Evolutionary conservation across 2,113 vertebrate genomes (phyloP), one percentile per base, ranked within the genome.

Genomic region (Synodontis membranacea): DNA sequence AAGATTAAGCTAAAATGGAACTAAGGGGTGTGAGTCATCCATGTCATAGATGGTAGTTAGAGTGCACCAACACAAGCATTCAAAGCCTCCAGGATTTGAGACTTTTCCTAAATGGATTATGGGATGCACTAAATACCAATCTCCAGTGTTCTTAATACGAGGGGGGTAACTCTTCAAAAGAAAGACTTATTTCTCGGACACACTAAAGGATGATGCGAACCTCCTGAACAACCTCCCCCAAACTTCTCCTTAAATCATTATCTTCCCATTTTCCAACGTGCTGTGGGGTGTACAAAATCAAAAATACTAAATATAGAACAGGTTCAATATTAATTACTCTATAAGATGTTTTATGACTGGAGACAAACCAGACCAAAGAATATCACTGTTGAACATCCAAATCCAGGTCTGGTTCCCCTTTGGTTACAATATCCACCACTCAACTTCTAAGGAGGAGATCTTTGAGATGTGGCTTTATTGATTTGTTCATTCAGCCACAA

Each of bases 1-100:
- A 28, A 86, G 58, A 46, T 46, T 21, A 82, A 66, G 87, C 28
- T 7, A 80, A 80, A 88, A 23, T 34, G 70, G 52, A 19, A 25
- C 28, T 21, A 15, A 89, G 86, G 78, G 76, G 54, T 39, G 50
- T 87, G 89, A 89, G 74, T 91, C 86, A 90, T 84, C 60, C 48
- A 46, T 42, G 58, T 34, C 42, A 50, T 52, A 15, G 58, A 88
- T 56, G 60, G 25, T 81, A 83, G 74, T 19, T 83, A 82, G 70
- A 82, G 56, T 79, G 37, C 60, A 31, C 31, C 56, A 58, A 31
- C 74, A 64, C 25, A 86, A 60, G 39, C 60, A 80, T 84, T 82
- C 50, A 78, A 76, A 85, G 34, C 56, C 56, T 10, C 44, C 23
- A 12, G 34, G 68, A 75, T 25, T 58, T 21, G 28, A 79, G 5